Evolutionary conservation across 2,888 invertebrate species (phyloP).

Genomic region (Dryomyza anilis): DNA sequence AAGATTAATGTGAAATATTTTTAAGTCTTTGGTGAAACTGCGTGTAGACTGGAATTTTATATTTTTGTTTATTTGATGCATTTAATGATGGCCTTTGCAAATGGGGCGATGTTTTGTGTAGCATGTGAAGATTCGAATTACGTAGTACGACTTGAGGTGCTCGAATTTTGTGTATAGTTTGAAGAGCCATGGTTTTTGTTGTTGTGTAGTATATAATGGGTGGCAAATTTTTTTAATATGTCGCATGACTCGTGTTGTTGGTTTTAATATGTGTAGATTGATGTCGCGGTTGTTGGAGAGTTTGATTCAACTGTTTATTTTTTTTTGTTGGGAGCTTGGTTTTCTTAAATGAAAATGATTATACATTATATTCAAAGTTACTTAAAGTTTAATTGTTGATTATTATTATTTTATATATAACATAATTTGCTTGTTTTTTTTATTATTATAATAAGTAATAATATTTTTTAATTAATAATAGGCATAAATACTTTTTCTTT

Average conservation of each 20-base stretch:
- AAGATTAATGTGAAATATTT: no score
- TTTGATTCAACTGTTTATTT: not conserved
- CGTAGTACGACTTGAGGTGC: not conserved
- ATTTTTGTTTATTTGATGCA: slow-evolving; percentile 11
- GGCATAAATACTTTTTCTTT: slow-evolving; percentile 41
- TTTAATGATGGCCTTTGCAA: slow-evolving; percentile 7
- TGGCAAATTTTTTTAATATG: not conserved
- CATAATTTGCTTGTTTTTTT: slow-evolving; percentile 33
- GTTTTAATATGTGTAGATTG: not conserved
- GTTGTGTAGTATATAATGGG: not conserved
- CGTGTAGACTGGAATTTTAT: no score
- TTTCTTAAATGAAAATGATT: slow-evolving; percentile 23
- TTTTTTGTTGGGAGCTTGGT: not conserved
- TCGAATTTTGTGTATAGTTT: not conserved
- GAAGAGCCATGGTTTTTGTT: not conserved
- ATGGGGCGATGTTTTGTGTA: not conserved
- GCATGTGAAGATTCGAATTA: not conserved
- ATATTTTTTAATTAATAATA: slow-evolving; percentile 43
- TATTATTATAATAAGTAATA: slow-evolving; percentile 40
- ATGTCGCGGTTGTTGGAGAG: not conserved
- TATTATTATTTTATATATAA: slow-evolving; percentile 36
- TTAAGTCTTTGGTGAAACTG: no score
- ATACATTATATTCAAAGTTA: slow-evolving; percentile 24
- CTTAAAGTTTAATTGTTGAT: slow-evolving; percentile 29
- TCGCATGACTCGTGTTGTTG: not conserved